Evolutionary conservation across 64 coral and sea anemone genomes (phyloP).

Genomic region (Pachyseris speciosa): DNA sequence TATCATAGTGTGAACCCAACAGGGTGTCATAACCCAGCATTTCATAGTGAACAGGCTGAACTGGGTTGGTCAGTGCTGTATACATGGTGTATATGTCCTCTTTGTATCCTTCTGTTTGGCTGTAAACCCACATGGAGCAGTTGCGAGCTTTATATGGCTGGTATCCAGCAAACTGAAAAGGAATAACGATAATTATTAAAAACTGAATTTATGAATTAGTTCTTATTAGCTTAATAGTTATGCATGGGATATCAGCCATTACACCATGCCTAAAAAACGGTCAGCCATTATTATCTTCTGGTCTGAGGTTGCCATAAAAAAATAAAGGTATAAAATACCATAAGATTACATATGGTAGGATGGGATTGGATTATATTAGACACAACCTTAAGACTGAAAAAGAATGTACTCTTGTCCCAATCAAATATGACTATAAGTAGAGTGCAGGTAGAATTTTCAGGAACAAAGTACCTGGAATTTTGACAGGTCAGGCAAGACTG

Average conservation of each 20-base stretch:
- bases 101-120: constrained; percentile 58
- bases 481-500: constrained; percentile 81
- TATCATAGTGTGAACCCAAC: constrained; percentile 96
- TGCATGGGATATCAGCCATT: too few species aligned
- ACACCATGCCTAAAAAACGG: too few species aligned
- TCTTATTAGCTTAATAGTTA: too few species aligned
- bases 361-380: too few species aligned
- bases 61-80: not conserved
- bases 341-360: too few species aligned
- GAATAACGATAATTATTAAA: not conserved
- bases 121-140: constrained; percentile 76
- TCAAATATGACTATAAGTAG: too few species aligned
- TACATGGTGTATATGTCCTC: constrained; percentile 85
- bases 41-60: constrained; percentile 83
- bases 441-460: not conserved
- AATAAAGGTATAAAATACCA: too few species aligned
- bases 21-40: constrained; percentile 95
- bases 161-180: constrained; percentile 63
- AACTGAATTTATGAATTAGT: not conserved
- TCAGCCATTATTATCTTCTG: too few species aligned
- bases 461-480: constrained; percentile 67
- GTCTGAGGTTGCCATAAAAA: too few species aligned
- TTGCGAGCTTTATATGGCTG: constrained; percentile 10
- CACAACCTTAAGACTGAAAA: too few species aligned
- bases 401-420: too few species aligned